Percentiles rank a stretch among this genome's conserved stretches.
Evolutionary conservation across 2,888 invertebrate species (phyloP).

Genomic region (Eilema griseolum): DNA sequence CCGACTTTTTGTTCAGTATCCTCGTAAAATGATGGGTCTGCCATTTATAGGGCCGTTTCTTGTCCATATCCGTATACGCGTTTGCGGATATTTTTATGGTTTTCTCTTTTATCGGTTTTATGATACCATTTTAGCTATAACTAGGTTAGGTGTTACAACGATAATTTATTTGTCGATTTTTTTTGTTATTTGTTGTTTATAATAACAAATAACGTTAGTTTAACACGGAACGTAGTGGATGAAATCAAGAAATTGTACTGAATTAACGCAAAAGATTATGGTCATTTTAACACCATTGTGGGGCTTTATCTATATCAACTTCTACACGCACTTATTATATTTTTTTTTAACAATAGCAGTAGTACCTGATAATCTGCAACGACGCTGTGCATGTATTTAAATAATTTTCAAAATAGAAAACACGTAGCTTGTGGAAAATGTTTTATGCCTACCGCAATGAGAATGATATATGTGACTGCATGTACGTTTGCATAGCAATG

Average conservation of each 20-base stretch:
- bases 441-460: neutral
- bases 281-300: neutral
- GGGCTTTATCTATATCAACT: neutral
- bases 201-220: too few species aligned
- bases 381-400: neutral
- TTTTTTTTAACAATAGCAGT: neutral
- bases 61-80: constrained; percentile 18
- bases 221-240: neutral
- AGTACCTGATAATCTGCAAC: neutral
- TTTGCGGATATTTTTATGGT: constrained; percentile 11
- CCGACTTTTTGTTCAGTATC: constrained; percentile 18
- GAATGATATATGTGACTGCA: neutral
- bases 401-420: neutral
- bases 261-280: neutral
- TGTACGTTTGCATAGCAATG: too few species aligned
- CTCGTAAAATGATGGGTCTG: constrained; percentile 22
- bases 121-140: neutral
- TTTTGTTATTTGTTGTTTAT: neutral
- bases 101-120: constrained; percentile 11
- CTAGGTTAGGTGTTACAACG: neutral
- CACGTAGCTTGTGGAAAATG: neutral
- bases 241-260: neutral
- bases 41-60: constrained; percentile 22
- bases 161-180: neutral
- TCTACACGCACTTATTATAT: neutral